phyloP scores from a whole-genome alignment of 1,140 invertebrate species.

The Cardiocondyla obscurior region DNA sequence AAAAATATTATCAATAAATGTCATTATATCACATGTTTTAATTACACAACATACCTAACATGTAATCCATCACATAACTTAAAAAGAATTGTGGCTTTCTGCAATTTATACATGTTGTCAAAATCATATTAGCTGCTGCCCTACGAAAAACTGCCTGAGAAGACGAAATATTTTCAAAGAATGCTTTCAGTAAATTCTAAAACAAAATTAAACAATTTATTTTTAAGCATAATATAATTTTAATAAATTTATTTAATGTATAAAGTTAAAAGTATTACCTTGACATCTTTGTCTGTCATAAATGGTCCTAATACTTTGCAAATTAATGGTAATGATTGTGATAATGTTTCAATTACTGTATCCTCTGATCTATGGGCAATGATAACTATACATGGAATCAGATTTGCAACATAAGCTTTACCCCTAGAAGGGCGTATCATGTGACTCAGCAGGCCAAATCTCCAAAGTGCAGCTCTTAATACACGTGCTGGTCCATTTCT shows the following conservation, averaged over 20 bases:
- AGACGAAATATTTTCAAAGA: slow-evolving; percentile 87
- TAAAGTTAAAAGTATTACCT: slow-evolving; percentile 82
- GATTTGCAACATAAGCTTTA: slow-evolving; percentile 89
- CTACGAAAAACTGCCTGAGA: slow-evolving; percentile 86
- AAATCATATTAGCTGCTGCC: slow-evolving; percentile 87
- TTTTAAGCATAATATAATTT: no score
- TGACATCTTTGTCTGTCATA: slow-evolving; percentile 90
- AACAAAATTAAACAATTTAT: slow-evolving; percentile 35
- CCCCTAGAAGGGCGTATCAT: slow-evolving; percentile 90
- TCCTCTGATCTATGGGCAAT: slow-evolving; percentile 90
- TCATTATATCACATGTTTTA: not conserved
- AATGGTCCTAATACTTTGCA: slow-evolving; percentile 89
- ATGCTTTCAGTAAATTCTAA: slow-evolving; percentile 87
- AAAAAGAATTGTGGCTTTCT: slow-evolving; percentile 87
- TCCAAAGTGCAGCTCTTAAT: slow-evolving; percentile 89
- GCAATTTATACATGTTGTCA: slow-evolving; percentile 87
- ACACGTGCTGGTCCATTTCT: slow-evolving; percentile 89
- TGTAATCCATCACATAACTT: slow-evolving; percentile 85
- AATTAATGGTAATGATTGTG: slow-evolving; percentile 88
- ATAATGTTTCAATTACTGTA: slow-evolving; percentile 89
- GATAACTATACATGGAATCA: slow-evolving; percentile 88
- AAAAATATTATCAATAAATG: slow-evolving; percentile 71
- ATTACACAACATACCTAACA: slow-evolving; percentile 78
- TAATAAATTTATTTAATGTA: no score
- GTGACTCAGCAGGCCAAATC: slow-evolving; percentile 90